Evolutionary conservation across 2,113 vertebrate species (phyloP).

Genomic region (Zonotrichia leucophrys): DNA sequence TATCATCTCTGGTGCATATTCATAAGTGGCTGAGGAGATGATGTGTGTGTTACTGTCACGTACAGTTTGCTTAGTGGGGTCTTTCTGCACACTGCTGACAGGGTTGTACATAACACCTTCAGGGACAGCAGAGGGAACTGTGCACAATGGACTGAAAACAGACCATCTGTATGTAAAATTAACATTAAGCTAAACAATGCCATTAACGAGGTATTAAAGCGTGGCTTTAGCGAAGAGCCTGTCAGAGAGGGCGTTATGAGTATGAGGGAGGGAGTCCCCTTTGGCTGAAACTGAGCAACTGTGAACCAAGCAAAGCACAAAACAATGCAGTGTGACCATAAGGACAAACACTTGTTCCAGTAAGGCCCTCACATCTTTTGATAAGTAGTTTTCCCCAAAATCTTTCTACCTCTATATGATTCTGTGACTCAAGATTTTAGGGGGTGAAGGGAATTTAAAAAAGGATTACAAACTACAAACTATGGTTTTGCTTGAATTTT

Average conservation of each 20-base stretch:
- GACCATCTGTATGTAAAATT: constrained; percentile 28
- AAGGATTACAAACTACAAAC: neutral
- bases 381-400: neutral
- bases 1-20: neutral
- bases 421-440: neutral
- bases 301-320: neutral
- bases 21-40: neutral
- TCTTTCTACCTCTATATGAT: neutral
- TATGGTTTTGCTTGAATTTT: neutral
- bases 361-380: neutral
- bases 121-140: neutral
- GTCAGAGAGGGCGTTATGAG: neutral
- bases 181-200: neutral
- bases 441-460: neutral
- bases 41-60: neutral
- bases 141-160: constrained; percentile 37
- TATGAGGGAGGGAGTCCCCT: neutral
- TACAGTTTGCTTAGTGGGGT: neutral
- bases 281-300: neutral
- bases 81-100: neutral
- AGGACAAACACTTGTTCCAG: neutral
- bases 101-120: neutral
- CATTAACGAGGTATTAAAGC: constrained; percentile 26
- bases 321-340: neutral
- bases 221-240: neutral